phyloP scores from a whole-genome alignment of 2,888 invertebrate genomes.

The Synergus japonicus region DNA sequence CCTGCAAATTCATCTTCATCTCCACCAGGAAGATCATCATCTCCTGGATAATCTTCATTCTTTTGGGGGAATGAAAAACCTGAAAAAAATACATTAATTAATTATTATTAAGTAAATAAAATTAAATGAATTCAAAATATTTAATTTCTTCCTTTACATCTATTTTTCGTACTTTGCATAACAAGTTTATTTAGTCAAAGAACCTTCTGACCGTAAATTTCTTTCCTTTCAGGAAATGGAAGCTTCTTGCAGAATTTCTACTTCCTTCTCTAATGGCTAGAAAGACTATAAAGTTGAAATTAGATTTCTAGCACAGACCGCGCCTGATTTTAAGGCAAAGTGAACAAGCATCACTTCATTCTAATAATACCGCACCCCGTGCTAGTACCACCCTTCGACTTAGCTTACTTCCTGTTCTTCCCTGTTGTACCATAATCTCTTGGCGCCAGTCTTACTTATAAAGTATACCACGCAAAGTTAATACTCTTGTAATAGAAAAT shows the following conservation, averaged over 20 bases:
- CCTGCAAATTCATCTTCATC: not conserved
- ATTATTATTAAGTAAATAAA: not conserved
- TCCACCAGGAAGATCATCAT: not conserved
- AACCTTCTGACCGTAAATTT: not conserved
- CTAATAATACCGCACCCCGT: constrained; percentile 34
- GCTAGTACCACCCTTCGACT: constrained; percentile 33
- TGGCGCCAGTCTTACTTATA: not conserved
- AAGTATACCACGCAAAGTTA: not conserved
- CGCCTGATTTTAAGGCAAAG: constrained; percentile 56
- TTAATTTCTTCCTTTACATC: too few relatives aligned
- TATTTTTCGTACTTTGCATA: too few relatives aligned
- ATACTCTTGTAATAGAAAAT: not conserved
- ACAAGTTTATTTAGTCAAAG: too few relatives aligned
- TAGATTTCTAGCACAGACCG: constrained; percentile 66
- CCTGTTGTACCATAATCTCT: constrained; percentile 15
- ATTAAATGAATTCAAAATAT: too few relatives aligned
- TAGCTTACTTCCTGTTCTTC: constrained; percentile 19
- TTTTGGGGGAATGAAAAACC: constrained; percentile 13
- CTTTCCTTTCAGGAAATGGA: not conserved
- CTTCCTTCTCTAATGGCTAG: not conserved
- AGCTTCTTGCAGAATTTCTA: not conserved
- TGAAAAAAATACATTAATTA: not conserved
- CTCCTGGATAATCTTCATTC: not conserved
- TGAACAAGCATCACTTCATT: constrained; percentile 33
- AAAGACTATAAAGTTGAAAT: constrained; percentile 53